Conservation (phyloP, 2,888 invertebrate species). For the Pammene fasciana region DNA sequence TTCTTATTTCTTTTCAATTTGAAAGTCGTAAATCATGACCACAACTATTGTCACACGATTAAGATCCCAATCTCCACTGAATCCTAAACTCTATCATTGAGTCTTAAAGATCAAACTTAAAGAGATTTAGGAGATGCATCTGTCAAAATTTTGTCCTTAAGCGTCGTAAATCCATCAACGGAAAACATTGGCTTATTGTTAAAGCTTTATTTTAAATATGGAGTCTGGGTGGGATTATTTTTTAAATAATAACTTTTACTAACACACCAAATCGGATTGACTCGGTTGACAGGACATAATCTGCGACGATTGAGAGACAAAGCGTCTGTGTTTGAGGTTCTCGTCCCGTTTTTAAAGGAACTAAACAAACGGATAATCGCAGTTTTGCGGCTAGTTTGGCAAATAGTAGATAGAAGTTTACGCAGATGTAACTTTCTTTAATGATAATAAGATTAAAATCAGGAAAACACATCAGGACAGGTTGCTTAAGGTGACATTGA, state of each 20-base stretch:
- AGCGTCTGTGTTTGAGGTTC: slow-evolving; percentile 41
- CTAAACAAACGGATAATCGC: slow-evolving; percentile 33
- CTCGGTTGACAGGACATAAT: slow-evolving; percentile 41
- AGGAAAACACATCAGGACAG: slow-evolving; percentile 17
- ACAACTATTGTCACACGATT: slow-evolving; percentile 37
- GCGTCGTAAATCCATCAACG: slow-evolving; percentile 42
- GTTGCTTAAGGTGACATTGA: slow-evolving; percentile 22
- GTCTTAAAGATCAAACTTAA: background rate
- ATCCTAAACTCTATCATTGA: slow-evolving; percentile 5
- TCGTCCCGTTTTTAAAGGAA: slow-evolving; percentile 26
- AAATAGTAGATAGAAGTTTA: slow-evolving; percentile 36
- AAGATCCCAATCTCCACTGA: background rate
- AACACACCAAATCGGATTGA: slow-evolving; percentile 42
- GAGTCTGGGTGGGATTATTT: slow-evolving; percentile 43
- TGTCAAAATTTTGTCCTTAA: slow-evolving; percentile 30
- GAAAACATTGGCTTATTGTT: slow-evolving; percentile 42
- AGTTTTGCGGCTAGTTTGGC: slow-evolving; percentile 30
- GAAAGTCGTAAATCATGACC: slow-evolving; percentile 36
- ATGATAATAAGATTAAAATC: slow-evolving; percentile 33
- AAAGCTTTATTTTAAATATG: slow-evolving; percentile 36
- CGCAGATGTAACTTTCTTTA: slow-evolving; percentile 35
- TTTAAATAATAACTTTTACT: slow-evolving; percentile 41
- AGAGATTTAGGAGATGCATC: background rate
- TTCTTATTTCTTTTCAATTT: slow-evolving; percentile 33
- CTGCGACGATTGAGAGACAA: slow-evolving; percentile 41